A percentile compares a stretch with the other conserved stretches of the same genome.
phyloP scores from a whole-genome alignment of 2,888 invertebrate genomes.

The Cerceris ruficornis region DNA sequence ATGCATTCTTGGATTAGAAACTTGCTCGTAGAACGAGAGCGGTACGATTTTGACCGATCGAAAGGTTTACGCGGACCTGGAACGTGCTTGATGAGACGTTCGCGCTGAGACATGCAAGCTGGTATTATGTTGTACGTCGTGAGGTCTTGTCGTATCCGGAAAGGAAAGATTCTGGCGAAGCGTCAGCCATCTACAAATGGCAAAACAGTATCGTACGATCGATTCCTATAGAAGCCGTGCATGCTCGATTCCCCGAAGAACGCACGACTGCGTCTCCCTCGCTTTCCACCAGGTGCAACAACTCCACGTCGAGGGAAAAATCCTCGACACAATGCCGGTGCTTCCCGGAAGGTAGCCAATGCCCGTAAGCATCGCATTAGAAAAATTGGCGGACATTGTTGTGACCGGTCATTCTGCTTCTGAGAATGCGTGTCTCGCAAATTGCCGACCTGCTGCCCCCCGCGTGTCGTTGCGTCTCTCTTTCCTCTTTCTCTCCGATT shows the following conservation, averaged over 20 bases:
- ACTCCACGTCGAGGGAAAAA: slow-evolving; percentile 54
- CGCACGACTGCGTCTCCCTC: slow-evolving; percentile 47
- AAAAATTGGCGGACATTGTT: slow-evolving; percentile 72
- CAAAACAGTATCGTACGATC: slow-evolving; percentile 57
- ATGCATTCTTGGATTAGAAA: too few relatives aligned
- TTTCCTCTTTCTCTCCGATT: background rate
- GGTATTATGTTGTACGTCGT: slow-evolving; percentile 4
- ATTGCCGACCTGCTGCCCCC: slow-evolving; percentile 63
- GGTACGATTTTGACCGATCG: too few relatives aligned
- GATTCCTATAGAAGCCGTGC: slow-evolving; percentile 60
- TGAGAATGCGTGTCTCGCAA: slow-evolving; percentile 70
- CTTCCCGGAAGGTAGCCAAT: slow-evolving; percentile 69
- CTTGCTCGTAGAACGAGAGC: too few relatives aligned
- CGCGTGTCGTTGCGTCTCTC: slow-evolving; percentile 11
- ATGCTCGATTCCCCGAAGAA: slow-evolving; percentile 55
- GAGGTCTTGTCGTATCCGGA: slow-evolving; percentile 30
- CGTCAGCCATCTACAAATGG: slow-evolving; percentile 55
- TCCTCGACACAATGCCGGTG: slow-evolving; percentile 67
- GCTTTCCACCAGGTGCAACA: slow-evolving; percentile 58
- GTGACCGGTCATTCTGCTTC: slow-evolving; percentile 67
- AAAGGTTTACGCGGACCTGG: too few relatives aligned
- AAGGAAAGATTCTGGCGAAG: slow-evolving; percentile 25
- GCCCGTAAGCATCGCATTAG: slow-evolving; percentile 66
- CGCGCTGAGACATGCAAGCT: background rate
- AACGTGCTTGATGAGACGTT: too few relatives aligned